Evolutionary conservation across 2,888 invertebrate genomes (phyloP), one percentile per base, ranked within the genome.

Genomic region (Celastrina argiolus): DNA sequence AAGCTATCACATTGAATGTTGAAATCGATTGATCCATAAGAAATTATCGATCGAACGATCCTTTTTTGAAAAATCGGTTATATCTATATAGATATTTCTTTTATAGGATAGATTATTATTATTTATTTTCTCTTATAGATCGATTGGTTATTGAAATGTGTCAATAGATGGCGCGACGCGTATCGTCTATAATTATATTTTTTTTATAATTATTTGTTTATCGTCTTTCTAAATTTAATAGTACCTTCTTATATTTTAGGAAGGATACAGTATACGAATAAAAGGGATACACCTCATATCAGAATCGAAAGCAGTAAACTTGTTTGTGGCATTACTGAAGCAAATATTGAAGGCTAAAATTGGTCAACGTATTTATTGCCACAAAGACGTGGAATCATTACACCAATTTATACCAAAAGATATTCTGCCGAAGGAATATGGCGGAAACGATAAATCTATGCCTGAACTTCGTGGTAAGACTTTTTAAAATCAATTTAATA

Each of bases 221-320:
- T n/a, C n/a, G n/a, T n/a, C n/a, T n/a, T n/a, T n/a, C n/a, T n/a
- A n/a, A n/a, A n/a, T n/a, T n/a, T n/a, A n/a, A n/a, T n/a, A n/a
- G n/a, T n/a, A n/a, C n/a, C n/a, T n/a, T 31, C 7, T 4, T 31
- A 7, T 28, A 14, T 63, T 63, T 4, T 26, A 63, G 63, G 63
- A 63, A 22, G 63, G 63, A n/a, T 63, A 16, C 31, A 63, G 63
- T 7, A 42, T 26, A 14, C 42, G 63, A 28, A n/a, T 63, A n/a
- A 63, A 63, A 63, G 63, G 42, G 18, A 63, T 63, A 16, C 42
- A 63, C 12, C 1, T 63, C 3, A 31, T 63, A 63, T 42, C 45
- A 41, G 63, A 63, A 8, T 63, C 63, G 0, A 42, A 41, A 63
- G 10, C 63, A 5, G 8, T 63, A 26, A 42, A 63, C 12, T 28